Conservation (phyloP, 1,140 invertebrate species). For the Temnothorax nylanderi region DNA sequence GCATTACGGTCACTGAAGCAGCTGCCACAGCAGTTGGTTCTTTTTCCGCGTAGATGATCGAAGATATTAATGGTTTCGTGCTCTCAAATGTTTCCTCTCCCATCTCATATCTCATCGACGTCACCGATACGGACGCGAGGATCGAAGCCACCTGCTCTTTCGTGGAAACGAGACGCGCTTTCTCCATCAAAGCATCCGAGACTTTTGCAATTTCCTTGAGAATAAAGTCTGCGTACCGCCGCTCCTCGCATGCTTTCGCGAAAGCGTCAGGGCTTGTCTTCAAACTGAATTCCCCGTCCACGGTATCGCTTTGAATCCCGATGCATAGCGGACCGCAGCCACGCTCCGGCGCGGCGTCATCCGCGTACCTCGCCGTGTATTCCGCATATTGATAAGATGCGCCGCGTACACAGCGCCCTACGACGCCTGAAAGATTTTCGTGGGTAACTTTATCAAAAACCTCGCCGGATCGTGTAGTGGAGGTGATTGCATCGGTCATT, state of each 20-base stretch:
- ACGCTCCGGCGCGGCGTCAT: neutral
- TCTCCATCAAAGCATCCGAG: neutral
- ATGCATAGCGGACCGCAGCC: neutral
- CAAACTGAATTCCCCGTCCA: neutral
- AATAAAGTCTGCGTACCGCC: neutral
- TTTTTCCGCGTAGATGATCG: neutral
- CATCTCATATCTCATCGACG: neutral
- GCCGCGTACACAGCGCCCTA: neutral
- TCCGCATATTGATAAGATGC: neutral
- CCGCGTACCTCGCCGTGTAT: neutral
- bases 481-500: neutral
- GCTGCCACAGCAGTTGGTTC: neutral
- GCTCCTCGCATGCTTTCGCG: neutral
- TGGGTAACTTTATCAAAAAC: neutral
- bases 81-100: neutral
- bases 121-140: neutral
- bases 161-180: neutral
- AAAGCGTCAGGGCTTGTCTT: constrained; percentile 11
- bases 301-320: neutral
- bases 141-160: no score
- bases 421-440: neutral
- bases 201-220: constrained; percentile 3
- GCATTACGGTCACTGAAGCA: neutral
- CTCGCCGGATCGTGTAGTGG: neutral
- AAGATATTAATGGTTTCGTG: neutral